Conservation (phyloP, 2,113 vertebrate genomes). For the Butorides virescens region DNA sequence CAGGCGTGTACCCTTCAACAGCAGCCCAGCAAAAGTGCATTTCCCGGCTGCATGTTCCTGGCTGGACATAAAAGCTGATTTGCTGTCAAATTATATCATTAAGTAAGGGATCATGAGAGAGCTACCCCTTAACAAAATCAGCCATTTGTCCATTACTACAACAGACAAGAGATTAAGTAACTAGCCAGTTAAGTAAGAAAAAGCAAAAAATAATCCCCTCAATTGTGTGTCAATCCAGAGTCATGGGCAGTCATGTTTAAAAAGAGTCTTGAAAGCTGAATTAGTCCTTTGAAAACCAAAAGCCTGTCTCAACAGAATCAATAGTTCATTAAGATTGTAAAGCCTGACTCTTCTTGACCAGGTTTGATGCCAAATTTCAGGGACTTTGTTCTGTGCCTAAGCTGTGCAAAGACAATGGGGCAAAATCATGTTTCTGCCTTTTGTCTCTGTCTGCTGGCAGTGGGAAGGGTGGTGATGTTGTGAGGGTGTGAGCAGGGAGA, state of each 20-base stretch:
- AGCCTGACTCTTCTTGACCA: constrained; percentile 21
- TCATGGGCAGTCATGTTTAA: constrained; percentile 22
- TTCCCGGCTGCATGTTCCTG: not conserved
- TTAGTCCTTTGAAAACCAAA: constrained; percentile 51
- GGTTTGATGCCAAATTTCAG: constrained; percentile 28
- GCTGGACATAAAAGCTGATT: not conserved
- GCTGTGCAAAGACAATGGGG: constrained; percentile 16
- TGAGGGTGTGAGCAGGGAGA: not conserved
- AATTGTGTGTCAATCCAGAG: not conserved
- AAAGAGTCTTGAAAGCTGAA: constrained; percentile 54
- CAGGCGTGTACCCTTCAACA: not conserved
- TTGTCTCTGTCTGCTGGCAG: constrained; percentile 54
- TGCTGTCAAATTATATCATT: not conserved
- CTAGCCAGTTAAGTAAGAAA: constrained; percentile 19
- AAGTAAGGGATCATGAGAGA: constrained; percentile 15
- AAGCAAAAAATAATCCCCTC: constrained; percentile 9
- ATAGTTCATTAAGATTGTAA: constrained; percentile 65
- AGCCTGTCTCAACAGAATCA: constrained; percentile 25
- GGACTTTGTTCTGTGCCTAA: not conserved
- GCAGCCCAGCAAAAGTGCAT: not conserved
- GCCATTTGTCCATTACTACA: not conserved
- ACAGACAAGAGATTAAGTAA: constrained; percentile 12
- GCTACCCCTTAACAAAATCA: constrained; percentile 7
- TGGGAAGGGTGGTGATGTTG: constrained; percentile 8
- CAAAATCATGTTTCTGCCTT: constrained; percentile 21